phyloP scores from a whole-genome alignment of 2,113 vertebrate genomes.

The Esox niger region DNA sequence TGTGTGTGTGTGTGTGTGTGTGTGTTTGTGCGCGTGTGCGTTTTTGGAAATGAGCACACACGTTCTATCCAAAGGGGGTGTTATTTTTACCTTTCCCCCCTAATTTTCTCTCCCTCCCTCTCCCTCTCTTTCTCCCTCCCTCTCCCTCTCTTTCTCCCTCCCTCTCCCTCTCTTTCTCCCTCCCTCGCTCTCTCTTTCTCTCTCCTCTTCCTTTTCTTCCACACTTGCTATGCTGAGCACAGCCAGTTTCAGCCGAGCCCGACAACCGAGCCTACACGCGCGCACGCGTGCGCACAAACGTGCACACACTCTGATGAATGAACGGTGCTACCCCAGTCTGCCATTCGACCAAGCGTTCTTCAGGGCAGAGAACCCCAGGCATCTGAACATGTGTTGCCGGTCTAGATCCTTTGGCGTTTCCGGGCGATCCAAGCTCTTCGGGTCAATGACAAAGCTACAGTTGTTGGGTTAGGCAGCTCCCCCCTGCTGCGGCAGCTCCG shows the following conservation, averaged over 20 bases:
- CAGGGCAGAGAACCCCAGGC: constrained; percentile 2
- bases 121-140: neutral
- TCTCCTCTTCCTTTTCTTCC: constrained; percentile 5
- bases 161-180: neutral
- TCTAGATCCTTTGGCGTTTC: neutral
- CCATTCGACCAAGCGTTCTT: neutral
- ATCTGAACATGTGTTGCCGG: neutral
- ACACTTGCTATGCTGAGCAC: constrained; percentile 72
- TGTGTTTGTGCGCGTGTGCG: constrained; percentile 41
- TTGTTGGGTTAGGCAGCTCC: neutral
- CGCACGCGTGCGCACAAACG: constrained; percentile 23
- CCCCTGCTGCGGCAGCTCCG: neutral
- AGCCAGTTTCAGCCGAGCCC: constrained; percentile 63
- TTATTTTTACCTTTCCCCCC: constrained; percentile 66
- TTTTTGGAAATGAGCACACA: too few species aligned
- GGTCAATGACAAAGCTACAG: neutral
- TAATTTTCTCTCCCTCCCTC: constrained; percentile 14
- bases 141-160: constrained; percentile 46
- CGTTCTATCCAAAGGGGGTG: constrained; percentile 66
- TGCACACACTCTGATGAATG: neutral
- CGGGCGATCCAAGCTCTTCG: neutral
- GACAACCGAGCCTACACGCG: constrained; percentile 47
- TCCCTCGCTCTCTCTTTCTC: neutral
- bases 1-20: constrained; percentile 37
- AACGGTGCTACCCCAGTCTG: neutral